Percentiles rank a stretch among this genome's conserved stretches.
phyloP scores from a whole-genome alignment of 2,888 invertebrate genomes.

The Lucinisca nassula region DNA sequence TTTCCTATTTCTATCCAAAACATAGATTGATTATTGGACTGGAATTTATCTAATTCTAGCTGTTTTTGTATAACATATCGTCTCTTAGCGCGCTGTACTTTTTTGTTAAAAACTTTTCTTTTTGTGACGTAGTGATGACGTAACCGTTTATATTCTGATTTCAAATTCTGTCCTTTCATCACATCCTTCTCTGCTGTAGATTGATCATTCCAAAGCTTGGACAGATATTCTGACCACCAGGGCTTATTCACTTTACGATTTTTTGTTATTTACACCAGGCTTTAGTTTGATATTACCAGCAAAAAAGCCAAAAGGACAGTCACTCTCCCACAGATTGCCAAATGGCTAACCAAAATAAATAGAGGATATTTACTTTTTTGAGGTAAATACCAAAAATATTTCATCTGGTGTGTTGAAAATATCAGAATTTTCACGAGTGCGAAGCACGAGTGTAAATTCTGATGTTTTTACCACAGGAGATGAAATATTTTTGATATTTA shows the following conservation, averaged over 20 bases:
- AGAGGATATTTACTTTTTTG: too few relatives aligned
- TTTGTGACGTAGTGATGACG: neutral
- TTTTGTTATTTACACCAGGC: neutral
- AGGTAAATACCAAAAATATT: too few relatives aligned
- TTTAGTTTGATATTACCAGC: too few relatives aligned
- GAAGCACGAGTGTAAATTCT: too few relatives aligned
- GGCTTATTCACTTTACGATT: neutral
- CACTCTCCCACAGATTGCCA: too few relatives aligned
- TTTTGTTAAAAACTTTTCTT: neutral
- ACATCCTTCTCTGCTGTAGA: neutral
- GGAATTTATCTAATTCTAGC: neutral
- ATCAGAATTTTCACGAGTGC: too few relatives aligned
- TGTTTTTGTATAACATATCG: neutral
- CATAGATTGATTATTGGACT: neutral
- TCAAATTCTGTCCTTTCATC: neutral
- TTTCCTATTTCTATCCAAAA: slow-evolving; percentile 24
- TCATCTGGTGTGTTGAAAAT: too few relatives aligned
- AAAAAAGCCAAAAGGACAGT: too few relatives aligned
- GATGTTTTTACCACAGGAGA: too few relatives aligned
- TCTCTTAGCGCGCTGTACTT: neutral
- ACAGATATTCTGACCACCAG: neutral
- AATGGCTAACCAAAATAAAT: too few relatives aligned
- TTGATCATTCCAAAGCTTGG: neutral
- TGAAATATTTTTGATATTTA: too few relatives aligned
- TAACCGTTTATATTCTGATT: neutral